A percentile compares a stretch with the other conserved stretches of the same genome.
Evolutionary conservation across 2,888 invertebrate species (phyloP).

Genomic region (Heliothis peltigera): DNA sequence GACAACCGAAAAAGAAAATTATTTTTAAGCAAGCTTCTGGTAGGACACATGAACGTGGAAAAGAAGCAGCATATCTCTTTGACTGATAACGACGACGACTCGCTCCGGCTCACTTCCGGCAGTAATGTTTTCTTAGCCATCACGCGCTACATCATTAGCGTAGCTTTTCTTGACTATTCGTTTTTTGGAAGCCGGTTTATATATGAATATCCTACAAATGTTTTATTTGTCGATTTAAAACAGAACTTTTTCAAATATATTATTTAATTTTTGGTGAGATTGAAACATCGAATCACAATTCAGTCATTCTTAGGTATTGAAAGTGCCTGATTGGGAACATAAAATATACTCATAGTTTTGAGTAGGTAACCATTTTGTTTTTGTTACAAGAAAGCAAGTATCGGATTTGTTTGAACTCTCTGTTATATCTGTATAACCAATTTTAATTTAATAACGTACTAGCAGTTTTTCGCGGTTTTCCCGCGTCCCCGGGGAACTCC

Average conservation of each 20-base stretch:
- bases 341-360: no score
- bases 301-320: no score
- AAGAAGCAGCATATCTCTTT: conserved; percentile 24
- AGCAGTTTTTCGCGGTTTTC: no score
- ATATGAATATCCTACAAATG: background rate
- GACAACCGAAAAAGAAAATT: no score
- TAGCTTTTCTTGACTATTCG: conserved; percentile 32
- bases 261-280: no score
- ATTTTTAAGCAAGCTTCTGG: conserved; percentile 22
- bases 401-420: background rate
- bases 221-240: background rate
- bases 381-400: background rate
- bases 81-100: conserved; percentile 59
- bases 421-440: background rate
- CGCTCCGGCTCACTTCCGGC: conserved; percentile 62
- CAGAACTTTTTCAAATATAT: background rate
- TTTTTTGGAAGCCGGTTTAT: background rate
- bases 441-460: background rate
- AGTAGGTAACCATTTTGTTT: no score
- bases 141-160: conserved; percentile 60
- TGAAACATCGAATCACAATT: no score
- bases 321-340: no score
- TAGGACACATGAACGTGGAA: conserved; percentile 34
- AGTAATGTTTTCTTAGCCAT: conserved; percentile 67
- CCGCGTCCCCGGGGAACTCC: no score